Conservation (phyloP, 2,797 vertebrate species). For the Xenentodon cancila region DNA sequence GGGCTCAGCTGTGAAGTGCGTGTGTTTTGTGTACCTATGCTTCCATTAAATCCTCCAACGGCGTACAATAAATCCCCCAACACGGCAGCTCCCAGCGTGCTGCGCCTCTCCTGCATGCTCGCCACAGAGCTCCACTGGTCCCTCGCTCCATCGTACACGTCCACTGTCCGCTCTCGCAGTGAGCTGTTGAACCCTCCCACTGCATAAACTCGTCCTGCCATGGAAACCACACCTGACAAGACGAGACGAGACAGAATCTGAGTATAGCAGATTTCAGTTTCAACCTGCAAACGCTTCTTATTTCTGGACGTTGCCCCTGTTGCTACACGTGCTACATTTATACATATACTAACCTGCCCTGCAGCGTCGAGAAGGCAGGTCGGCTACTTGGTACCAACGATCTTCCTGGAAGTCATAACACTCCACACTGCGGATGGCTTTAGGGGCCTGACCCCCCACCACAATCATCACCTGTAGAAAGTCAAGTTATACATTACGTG, state of each 20-base stretch:
- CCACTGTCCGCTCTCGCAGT: constrained; percentile 91
- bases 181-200: constrained; percentile 97
- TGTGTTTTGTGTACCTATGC: constrained; percentile 85
- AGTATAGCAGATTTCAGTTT: too few species aligned
- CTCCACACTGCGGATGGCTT: constrained; percentile 96
- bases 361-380: constrained; percentile 94
- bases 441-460: constrained; percentile 95
- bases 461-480: constrained; percentile 93
- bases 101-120: constrained; percentile 96
- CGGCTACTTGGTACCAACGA: constrained; percentile 95
- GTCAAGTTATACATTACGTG: too few species aligned
- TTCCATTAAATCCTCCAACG: constrained; percentile 95
- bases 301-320: neutral
- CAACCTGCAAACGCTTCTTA: neutral
- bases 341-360: constrained; percentile 85
- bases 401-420: constrained; percentile 97
- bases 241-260: neutral
- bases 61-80: constrained; percentile 92
- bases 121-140: constrained; percentile 93
- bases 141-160: constrained; percentile 88
- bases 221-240: constrained; percentile 89
- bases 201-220: constrained; percentile 90
- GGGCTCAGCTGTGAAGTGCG: neutral
- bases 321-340: too few species aligned
- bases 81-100: constrained; percentile 92